These are phyloP conservation scores for Rhagoletis pomonella DNA, from an alignment of 1,140 invertebrate genomes.

Conservation along the genomic window DNA sequence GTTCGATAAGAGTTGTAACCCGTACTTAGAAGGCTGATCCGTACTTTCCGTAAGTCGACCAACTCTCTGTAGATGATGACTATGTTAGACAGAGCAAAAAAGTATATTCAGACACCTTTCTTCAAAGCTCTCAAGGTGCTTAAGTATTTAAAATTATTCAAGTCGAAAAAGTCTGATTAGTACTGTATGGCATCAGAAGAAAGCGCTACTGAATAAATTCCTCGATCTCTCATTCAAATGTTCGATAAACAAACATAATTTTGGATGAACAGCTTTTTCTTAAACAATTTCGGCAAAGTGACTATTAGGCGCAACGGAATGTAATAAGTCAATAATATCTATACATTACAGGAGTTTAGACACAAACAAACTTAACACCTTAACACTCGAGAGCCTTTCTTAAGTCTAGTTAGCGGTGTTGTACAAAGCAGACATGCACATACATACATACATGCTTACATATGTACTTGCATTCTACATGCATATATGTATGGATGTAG, in stretches of 20 bases:
- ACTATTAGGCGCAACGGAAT: conserved; percentile 1
- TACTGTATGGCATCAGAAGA: background rate
- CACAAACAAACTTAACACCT: background rate
- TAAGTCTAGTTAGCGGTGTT: conserved; percentile 29
- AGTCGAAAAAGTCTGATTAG: background rate
- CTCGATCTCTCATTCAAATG: background rate
- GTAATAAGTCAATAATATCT: background rate
- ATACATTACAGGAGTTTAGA: background rate
- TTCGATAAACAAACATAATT: background rate
- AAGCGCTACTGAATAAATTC: background rate
- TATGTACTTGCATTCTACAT: no score
- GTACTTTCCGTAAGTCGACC: no score
- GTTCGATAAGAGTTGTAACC: no score
- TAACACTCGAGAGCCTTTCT: conserved; percentile 2
- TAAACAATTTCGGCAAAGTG: background rate
- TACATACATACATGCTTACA: background rate
- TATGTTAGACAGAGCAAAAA: no score
- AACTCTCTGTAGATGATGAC: no score
- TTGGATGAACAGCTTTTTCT: background rate
- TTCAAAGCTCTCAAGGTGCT: no score
- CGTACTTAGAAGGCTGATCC: no score
- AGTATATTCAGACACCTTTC: no score
- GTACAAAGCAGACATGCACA: conserved; percentile 27
- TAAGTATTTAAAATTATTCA: no score
- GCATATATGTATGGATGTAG: no score